A percentile compares a stretch with the other conserved stretches of the same genome.
Conservation (phyloP, 1,140 invertebrate species). For the Galleria mellonella region DNA sequence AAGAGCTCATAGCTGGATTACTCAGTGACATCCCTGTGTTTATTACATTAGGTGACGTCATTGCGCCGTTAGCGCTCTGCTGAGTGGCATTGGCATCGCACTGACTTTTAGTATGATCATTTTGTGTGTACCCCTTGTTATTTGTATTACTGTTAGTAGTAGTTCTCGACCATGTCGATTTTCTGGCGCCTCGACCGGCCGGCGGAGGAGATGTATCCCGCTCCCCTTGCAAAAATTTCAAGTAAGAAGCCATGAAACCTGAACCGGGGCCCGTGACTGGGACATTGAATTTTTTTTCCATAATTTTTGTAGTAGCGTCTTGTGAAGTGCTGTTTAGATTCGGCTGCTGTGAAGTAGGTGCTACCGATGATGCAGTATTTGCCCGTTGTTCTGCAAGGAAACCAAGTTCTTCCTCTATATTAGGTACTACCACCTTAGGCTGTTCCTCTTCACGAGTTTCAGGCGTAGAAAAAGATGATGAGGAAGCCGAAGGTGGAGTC, state of each 20-base stretch:
- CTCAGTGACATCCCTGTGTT: slow-evolving; percentile 47
- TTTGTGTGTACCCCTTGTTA: slow-evolving; percentile 51
- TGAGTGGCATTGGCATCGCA: slow-evolving; percentile 45
- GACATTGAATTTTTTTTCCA: slow-evolving; percentile 74
- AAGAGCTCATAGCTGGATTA: slow-evolving; percentile 47
- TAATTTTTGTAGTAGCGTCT: slow-evolving; percentile 67
- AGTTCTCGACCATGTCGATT: slow-evolving; percentile 78
- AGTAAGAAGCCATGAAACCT: slow-evolving; percentile 89
- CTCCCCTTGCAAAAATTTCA: slow-evolving; percentile 89
- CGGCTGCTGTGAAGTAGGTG: slow-evolving; percentile 72
- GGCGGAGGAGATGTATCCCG: slow-evolving; percentile 86
- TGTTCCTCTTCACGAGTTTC: slow-evolving; percentile 79
- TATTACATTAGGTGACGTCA: slow-evolving; percentile 43
- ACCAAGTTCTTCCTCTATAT: slow-evolving; percentile 89
- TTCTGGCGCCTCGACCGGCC: slow-evolving; percentile 77
- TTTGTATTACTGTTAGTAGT: slow-evolving; percentile 59
- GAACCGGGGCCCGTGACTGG: slow-evolving; percentile 79
- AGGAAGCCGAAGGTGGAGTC: slow-evolving; percentile 73
- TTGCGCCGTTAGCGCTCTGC: slow-evolving; percentile 64
- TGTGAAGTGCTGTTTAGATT: slow-evolving; percentile 65
- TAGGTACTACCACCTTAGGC: slow-evolving; percentile 88
- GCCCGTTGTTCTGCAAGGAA: slow-evolving; percentile 80
- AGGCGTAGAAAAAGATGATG: slow-evolving; percentile 70
- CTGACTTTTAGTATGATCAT: slow-evolving; percentile 46
- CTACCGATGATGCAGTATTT: slow-evolving; percentile 71